Conservation (phyloP, 2,797 vertebrate species). For the Xiphophorus birchmanni region DNA sequence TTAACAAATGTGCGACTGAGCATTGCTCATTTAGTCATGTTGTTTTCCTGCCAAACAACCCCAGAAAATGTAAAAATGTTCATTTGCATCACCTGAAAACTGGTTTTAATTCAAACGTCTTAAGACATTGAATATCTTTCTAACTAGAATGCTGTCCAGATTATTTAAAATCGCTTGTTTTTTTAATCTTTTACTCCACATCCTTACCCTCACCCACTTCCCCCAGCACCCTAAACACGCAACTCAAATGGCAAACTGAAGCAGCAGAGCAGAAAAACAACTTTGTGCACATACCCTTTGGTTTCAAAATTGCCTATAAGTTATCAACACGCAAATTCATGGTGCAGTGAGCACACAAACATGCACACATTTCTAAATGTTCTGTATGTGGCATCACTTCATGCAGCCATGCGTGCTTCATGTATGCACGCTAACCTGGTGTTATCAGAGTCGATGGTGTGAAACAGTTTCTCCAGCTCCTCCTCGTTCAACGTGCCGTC, state of each 20-base stretch:
- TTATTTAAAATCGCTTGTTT: background rate
- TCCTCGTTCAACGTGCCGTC: slow-evolving; percentile 94
- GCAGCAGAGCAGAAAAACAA: slow-evolving; percentile 26
- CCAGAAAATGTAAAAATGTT: background rate
- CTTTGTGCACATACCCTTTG: slow-evolving; percentile 14
- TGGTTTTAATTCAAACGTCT: background rate
- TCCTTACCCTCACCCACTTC: background rate
- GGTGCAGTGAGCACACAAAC: slow-evolving; percentile 14
- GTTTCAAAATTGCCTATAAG: slow-evolving; percentile 37
- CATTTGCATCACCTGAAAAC: background rate
- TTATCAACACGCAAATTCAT: slow-evolving; percentile 26
- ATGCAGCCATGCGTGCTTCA: slow-evolving; percentile 13
- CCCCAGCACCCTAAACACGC: slow-evolving; percentile 9
- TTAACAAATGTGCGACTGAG: background rate
- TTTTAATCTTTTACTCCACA: slow-evolving; percentile 3
- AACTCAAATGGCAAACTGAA: background rate
- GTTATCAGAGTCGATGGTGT: slow-evolving; percentile 97
- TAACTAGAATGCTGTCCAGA: background rate
- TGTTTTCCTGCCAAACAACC: background rate
- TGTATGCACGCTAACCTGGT: slow-evolving; percentile 87
- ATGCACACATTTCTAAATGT: background rate
- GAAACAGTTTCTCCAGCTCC: slow-evolving; percentile 96
- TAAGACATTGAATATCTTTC: background rate
- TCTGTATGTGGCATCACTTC: slow-evolving; percentile 21
- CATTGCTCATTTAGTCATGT: background rate